Base-by-base conservation (phyloP, 2,113 vertebrate genomes). In the Poeciliopsis occidentalis region DNA sequence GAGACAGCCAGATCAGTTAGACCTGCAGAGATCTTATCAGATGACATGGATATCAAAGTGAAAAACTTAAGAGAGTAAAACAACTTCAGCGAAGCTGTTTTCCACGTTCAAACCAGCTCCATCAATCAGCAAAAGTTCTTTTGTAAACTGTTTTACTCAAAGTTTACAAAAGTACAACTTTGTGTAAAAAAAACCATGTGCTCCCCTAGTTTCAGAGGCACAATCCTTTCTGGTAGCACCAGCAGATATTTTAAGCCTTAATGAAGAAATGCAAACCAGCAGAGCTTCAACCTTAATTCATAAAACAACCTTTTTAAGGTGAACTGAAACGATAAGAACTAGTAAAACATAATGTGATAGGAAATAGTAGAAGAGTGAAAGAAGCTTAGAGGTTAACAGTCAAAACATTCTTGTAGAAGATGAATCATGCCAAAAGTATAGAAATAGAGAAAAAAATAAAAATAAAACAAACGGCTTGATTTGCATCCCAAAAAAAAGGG, bases 251-350 rank as follows among this genome's bases (percentile, higher is more conserved):
- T 26, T 31, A 72, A 68, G 71, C 60, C 76, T 63, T 64, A 83
- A 71, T 76, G 70, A 76, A 64, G 80, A 72, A 54, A 72, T 71
- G 27, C 74, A 86, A 83, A 76, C 80, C 71, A 64, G 74, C 81
- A 87, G 47, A 41, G 3, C 12, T 41, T 41, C 39, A 47, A 19
- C 17, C 13, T 47, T 47, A 5, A 47, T 47, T 47, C 44, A 47
- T 11, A n/a, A 65, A 78, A 81, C 80, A 83, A 82, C 74, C 54
- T 54, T 72, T 47, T 39, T 41, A 57, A 24, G 22, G 44, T 47
- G 17, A 24, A 57, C 51, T 57, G 22, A n/a, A n/a, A 57, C 8
- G 6, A 24, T n/a, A 57, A 19, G 17, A 47, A 57, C 51, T 57
- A n/a, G 51, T 24, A 57, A 57, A n/a, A 57, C 22, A n/a, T 54